Percentiles rank a stretch among this genome's conserved stretches.
Evolutionary conservation across 1,140 invertebrate genomes (phyloP).

Genomic region (Drosophila asahinai): DNA sequence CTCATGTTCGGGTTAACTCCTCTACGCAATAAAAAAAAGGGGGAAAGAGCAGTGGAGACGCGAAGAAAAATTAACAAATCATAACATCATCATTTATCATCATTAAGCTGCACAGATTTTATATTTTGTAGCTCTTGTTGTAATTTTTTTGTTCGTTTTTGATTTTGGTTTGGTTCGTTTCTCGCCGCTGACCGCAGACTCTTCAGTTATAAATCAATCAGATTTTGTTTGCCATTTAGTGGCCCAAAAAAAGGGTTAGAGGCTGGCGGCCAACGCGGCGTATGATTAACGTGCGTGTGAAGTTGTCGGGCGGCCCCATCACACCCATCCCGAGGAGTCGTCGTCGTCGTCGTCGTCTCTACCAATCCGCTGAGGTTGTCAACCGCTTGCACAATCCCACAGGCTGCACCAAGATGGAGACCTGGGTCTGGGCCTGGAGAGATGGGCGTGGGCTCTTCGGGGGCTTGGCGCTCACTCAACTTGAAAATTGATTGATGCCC

Average conservation of each 20-base stretch:
- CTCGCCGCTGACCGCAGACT: constrained; percentile 47
- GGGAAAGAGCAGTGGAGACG: constrained; percentile 34
- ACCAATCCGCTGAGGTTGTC: constrained; percentile 38
- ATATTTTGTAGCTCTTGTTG: constrained; percentile 47
- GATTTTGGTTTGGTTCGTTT: constrained; percentile 5
- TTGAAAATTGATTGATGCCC: constrained; percentile 76
- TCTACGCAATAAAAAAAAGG: constrained; percentile 67
- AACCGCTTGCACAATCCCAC: constrained; percentile 45
- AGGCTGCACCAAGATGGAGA: constrained; percentile 6
- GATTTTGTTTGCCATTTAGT: constrained; percentile 74
- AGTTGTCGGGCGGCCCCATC: constrained; percentile 56
- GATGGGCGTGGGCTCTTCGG: constrained; percentile 41
- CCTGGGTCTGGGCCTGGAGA: too few species aligned
- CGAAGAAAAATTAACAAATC: constrained; percentile 79
- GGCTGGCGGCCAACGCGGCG: constrained; percentile 55
- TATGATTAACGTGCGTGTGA: constrained; percentile 77
- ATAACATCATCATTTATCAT: constrained; percentile 84
- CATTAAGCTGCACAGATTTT: constrained; percentile 64
- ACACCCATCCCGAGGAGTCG: constrained; percentile 19
- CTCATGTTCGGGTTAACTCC: constrained; percentile 54
- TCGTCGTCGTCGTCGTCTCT: not conserved
- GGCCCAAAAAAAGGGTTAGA: constrained; percentile 24
- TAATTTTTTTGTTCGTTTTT: constrained; percentile 11
- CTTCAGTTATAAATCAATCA: constrained; percentile 82
- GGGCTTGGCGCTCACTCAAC: constrained; percentile 64